Evolutionary conservation across 2,797 vertebrate species (phyloP), one percentile per base, ranked within the genome.

Genomic region (Natrix natrix): DNA sequence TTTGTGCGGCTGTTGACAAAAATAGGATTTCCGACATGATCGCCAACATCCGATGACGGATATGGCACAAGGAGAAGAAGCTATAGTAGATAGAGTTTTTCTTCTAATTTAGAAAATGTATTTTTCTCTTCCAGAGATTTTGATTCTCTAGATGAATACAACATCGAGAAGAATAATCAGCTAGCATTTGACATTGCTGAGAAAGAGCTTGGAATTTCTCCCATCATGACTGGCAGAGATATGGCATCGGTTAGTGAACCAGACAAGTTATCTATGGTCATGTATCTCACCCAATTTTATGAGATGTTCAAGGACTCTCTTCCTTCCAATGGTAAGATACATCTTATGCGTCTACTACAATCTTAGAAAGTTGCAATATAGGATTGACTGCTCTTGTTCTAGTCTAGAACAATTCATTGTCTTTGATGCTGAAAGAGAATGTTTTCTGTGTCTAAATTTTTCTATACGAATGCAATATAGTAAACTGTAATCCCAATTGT

Each of bases 241-340:
- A 99, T 99, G 99, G 99, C 99, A 4, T 98, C 98, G 1, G 99
- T 99, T 1, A 98, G 98, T 26, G 99, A 99, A 95, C 99, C 99
- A 1, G 99, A 99, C 97, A 99, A 99, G 86, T 98, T 99, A 57
- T 99, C 99, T 0, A 99, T 99, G 99, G 99, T 99, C 97, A 99
- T 99, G 98, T 99, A 99, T 98, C 99, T 99, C 97, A 99, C 98
- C n/a, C 99, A 99, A 98, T 99, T 99, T 98, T 99, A 99, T 2
- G 99, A 99, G 98, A 99, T 99, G 99, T 99, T 99, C 97, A 99
- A 98, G 97, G 99, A 99, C 97, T 98, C 98, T 55, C 97, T 99
- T 95, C 98, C 99, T 93, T 98, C 99, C 91, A 98, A 97, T 90
- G 99, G 99, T 99, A 97, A 99, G 98, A 96, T 63, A 0, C 63